These are phyloP conservation scores for Dolichomitus sp. DNA, from an alignment of 2,888 invertebrate genomes.

Conservation along the genomic window DNA sequence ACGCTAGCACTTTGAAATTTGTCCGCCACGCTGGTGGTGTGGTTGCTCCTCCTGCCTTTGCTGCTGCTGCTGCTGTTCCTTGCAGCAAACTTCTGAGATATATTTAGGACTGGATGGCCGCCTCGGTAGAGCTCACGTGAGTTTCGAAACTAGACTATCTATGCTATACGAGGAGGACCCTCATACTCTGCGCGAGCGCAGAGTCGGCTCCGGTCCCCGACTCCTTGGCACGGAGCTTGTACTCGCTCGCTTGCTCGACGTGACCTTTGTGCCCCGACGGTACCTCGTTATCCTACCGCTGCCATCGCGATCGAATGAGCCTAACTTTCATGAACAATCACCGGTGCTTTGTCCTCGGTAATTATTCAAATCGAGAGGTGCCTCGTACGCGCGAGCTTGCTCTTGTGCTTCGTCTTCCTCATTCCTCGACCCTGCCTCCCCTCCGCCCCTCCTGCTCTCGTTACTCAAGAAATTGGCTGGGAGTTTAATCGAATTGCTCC, in stretches of 20 bases:
- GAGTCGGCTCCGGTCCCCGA: slow-evolving; percentile 20
- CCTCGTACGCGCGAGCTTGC: slow-evolving; percentile 62
- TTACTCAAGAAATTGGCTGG: slow-evolving; percentile 71
- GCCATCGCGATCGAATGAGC: slow-evolving; percentile 70
- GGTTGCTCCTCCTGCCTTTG: neutral
- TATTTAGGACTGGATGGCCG: slow-evolving; percentile 44
- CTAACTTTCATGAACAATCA: slow-evolving; percentile 74
- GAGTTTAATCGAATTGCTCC: slow-evolving; percentile 72
- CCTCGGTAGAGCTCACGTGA: slow-evolving; percentile 28
- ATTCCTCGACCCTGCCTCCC: neutral
- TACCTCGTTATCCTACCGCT: slow-evolving; percentile 69
- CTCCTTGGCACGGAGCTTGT: slow-evolving; percentile 18
- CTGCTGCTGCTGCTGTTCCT: slow-evolving; percentile 32
- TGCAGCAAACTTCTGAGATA: slow-evolving; percentile 52
- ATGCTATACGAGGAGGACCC: slow-evolving; percentile 11
- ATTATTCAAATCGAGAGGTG: slow-evolving; percentile 74
- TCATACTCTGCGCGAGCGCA: slow-evolving; percentile 19
- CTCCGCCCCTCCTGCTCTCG: slow-evolving; percentile 55
- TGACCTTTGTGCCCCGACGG: slow-evolving; percentile 65
- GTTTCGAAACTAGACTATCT: slow-evolving; percentile 47
- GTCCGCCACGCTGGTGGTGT: slow-evolving; percentile 7
- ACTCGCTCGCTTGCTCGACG: slow-evolving; percentile 55
- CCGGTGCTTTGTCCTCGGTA: slow-evolving; percentile 74
- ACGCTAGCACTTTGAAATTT: slow-evolving; percentile 43
- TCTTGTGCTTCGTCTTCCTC: slow-evolving; percentile 47